Percentiles rank a stretch among this genome's conserved stretches.
These are phyloP conservation scores for Cydia amplana DNA, from an alignment of 1,140 invertebrate genomes.

Conservation along the genomic window DNA sequence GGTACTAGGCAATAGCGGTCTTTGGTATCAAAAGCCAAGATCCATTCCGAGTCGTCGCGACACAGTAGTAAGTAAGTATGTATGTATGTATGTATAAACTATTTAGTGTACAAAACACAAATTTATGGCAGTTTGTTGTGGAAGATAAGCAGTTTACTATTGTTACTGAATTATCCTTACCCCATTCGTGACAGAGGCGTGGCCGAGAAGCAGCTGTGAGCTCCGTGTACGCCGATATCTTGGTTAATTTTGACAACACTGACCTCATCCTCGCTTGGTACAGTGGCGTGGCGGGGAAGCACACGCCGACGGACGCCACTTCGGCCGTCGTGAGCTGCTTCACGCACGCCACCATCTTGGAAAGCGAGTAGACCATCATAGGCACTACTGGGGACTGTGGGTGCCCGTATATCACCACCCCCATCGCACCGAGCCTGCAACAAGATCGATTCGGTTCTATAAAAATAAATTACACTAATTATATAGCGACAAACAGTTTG, in stretches of 20 bases:
- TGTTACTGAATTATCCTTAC: conserved; percentile 40
- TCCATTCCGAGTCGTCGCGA: too few relatives aligned
- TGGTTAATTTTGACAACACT: background rate
- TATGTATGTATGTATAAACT: too few relatives aligned
- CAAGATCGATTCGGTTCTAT: background rate
- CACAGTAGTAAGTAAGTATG: too few relatives aligned
- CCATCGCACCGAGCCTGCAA: conserved; percentile 91
- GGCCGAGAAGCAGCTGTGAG: background rate
- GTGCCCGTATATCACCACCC: conserved; percentile 98
- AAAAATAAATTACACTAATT: too few relatives aligned
- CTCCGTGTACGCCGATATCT: too few relatives aligned
- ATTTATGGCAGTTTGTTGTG: too few relatives aligned
- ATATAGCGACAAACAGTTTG: too few relatives aligned
- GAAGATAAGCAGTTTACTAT: conserved; percentile 10
- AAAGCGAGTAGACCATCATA: conserved; percentile 95
- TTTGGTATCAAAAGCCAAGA: too few relatives aligned
- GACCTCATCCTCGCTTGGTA: conserved; percentile 93
- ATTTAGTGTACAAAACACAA: too few relatives aligned
- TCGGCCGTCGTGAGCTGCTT: conserved; percentile 89
- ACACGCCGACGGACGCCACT: conserved; percentile 97
- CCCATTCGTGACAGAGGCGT: conserved; percentile 40
- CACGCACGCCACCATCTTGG: conserved; percentile 93
- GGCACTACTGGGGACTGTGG: conserved; percentile 98
- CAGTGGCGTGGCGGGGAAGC: conserved; percentile 98
- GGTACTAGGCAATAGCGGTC: too few relatives aligned